Base-by-base conservation (phyloP, 1,140 invertebrate genomes). In the Chrysopa pallens region DNA sequence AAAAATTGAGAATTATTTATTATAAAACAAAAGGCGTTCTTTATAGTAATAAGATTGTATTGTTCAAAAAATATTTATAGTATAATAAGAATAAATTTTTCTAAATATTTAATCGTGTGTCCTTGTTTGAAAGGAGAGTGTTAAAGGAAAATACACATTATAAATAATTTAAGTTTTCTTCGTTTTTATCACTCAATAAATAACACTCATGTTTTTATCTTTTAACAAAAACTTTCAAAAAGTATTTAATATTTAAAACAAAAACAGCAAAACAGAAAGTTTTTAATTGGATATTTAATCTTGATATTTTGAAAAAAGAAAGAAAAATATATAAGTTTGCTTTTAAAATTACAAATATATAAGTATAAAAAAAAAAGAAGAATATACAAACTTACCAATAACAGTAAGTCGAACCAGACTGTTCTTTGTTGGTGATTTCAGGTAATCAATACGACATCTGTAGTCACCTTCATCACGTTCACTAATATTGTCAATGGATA, bases 361-460 rank as follows among this genome's bases (percentile, higher is more conserved):
- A 33, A 33, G n/a, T 33, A 33, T 33, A 33, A 11, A 33, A 33
- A 33, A 9, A 12, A 11, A 12, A 2, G 6, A 33, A 33, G 31
- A 11, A 33, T 33, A 11, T 9, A 12, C 4, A 33, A 12, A 70
- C 76, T 72, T 59, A 83, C 80, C 76, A 49, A 82, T 75, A 44
- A 84, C 70, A 27, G 66, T 72, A 40, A 84, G 67, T 46, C 73
- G 68, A 44, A 81, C 70, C 52, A 74, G 71, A 37, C 70, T 69
- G 56, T 79, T 81, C 47, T 72, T 72, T 23, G 80, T 82, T 0
- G 77, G 78, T 38, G 76, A 79, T 48, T 71, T 70, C 4, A 67
- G 60, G 53, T 80, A 84, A 56, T 84, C 80, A 27, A 83, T 78
- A 23, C 72, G 57, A 54, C 74, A 80, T 33, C 73, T 61, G 57